Evolutionary conservation across 2,113 vertebrate genomes (phyloP).

Genomic region (Actenoides hombroni): DNA sequence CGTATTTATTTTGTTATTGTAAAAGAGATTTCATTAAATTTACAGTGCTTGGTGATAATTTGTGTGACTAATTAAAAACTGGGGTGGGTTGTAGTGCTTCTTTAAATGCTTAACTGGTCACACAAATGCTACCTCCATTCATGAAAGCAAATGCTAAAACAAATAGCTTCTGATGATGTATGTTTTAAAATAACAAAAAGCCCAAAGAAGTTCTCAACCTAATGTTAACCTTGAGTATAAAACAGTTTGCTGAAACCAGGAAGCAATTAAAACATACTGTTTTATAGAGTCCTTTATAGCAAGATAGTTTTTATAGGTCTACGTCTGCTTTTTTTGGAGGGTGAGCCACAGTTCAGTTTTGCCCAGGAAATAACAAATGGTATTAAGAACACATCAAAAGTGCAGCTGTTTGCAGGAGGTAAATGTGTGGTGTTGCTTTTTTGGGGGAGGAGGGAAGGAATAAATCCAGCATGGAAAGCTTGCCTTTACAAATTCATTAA

Average conservation of each 20-base stretch:
- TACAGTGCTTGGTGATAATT: conserved; percentile 38
- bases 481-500: background rate
- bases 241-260: conserved; percentile 64
- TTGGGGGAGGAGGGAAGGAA: background rate
- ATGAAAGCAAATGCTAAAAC: conserved; percentile 44
- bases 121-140: conserved; percentile 51
- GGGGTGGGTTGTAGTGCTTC: conserved; percentile 21
- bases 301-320: conserved; percentile 51
- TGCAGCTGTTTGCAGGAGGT: background rate
- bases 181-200: conserved; percentile 66
- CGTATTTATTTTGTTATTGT: conserved; percentile 16
- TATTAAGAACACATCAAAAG: conserved; percentile 22
- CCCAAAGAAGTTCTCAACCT: conserved; percentile 52
- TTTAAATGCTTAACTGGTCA: conserved; percentile 60
- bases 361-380: conserved; percentile 62
- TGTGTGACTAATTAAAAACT: conserved; percentile 66
- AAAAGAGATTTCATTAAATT: conserved; percentile 43
- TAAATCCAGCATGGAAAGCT: background rate
- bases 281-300: conserved; percentile 64
- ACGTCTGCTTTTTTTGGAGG: conserved; percentile 14
- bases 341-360: conserved; percentile 64
- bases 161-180: conserved; percentile 62
- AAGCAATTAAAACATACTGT: conserved; percentile 70
- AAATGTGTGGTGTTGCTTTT: background rate
- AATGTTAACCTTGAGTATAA: conserved; percentile 58